A percentile compares a stretch with the other conserved stretches of the same genome.
phyloP scores from a whole-genome alignment of 2,113 vertebrate genomes.

The Nothobranchius kuhntae region DNA sequence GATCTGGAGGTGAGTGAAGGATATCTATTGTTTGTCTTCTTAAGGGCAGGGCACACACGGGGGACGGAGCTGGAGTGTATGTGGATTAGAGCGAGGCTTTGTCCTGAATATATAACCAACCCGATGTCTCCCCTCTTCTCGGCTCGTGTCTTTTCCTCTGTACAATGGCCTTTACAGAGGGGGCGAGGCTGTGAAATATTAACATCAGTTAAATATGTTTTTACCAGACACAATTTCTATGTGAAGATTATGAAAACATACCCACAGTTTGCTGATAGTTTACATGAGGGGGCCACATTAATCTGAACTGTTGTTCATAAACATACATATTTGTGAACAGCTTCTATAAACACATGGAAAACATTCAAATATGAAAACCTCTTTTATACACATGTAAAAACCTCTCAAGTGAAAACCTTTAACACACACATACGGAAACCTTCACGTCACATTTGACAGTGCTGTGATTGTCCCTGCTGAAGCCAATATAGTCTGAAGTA shows the following conservation, averaged over 20 bases:
- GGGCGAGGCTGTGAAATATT: slow-evolving; percentile 48
- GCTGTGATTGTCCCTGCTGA: no score
- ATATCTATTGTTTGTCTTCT: slow-evolving; percentile 81
- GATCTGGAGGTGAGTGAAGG: slow-evolving; percentile 78
- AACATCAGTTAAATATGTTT: slow-evolving; percentile 30
- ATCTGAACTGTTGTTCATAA: no score
- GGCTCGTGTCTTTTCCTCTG: slow-evolving; percentile 3
- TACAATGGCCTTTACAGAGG: slow-evolving; percentile 17
- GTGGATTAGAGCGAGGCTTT: slow-evolving; percentile 72
- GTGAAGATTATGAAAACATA: slow-evolving; percentile 16
- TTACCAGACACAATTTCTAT: slow-evolving; percentile 41
- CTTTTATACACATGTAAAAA: no score
- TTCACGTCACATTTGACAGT: no score
- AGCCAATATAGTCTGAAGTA: no score
- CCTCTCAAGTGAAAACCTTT: no score
- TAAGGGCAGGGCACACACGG: slow-evolving; percentile 79
- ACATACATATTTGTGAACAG: no score
- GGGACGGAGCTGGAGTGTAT: slow-evolving; percentile 75
- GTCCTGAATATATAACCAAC: slow-evolving; percentile 75
- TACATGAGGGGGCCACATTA: background rate
- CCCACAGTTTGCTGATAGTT: slow-evolving; percentile 38
- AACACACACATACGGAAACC: no score
- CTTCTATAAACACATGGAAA: no score
- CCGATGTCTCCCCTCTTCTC: slow-evolving; percentile 53
- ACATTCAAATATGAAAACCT: no score